phyloP scores from a whole-genome alignment of 2,888 invertebrate genomes.

The Gonocerus acuteangulatus region DNA sequence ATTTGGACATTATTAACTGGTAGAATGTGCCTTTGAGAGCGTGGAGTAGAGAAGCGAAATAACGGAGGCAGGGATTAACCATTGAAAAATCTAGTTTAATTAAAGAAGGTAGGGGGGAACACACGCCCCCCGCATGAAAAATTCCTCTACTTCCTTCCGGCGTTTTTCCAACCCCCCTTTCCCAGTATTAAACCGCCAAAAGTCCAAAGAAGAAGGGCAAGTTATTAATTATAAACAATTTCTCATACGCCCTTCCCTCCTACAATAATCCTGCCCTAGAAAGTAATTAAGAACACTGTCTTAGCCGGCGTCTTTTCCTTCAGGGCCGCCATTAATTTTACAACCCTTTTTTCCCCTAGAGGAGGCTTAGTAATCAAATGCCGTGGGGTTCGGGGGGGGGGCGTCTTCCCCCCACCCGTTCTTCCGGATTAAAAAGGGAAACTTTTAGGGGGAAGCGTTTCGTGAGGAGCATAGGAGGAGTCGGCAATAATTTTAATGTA shows the following conservation, averaged over 20 bases:
- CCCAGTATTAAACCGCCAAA: constrained; percentile 7
- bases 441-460: constrained; percentile 2
- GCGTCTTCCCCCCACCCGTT: not conserved
- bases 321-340: constrained; percentile 24
- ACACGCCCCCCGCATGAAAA: constrained; percentile 20
- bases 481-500: no score
- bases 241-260: constrained; percentile 19
- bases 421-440: constrained; percentile 25
- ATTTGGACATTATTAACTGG: no score
- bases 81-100: constrained; percentile 22
- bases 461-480: not conserved
- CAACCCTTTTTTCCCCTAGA: constrained; percentile 25
- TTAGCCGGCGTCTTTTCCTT: constrained; percentile 23
- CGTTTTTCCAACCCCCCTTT: constrained; percentile 5
- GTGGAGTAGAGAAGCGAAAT: no score
- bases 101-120: constrained; percentile 3
- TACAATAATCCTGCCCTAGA: constrained; percentile 24
- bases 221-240: constrained; percentile 26
- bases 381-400: constrained; percentile 2
- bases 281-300: constrained; percentile 26
- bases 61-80: no score
- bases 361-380: constrained; percentile 25
- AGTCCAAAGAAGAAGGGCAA: constrained; percentile 17
- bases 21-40: no score
- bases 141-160: constrained; percentile 15